phyloP scores from a whole-genome alignment of 2,113 vertebrate genomes.

The Vicugna pacos region DNA sequence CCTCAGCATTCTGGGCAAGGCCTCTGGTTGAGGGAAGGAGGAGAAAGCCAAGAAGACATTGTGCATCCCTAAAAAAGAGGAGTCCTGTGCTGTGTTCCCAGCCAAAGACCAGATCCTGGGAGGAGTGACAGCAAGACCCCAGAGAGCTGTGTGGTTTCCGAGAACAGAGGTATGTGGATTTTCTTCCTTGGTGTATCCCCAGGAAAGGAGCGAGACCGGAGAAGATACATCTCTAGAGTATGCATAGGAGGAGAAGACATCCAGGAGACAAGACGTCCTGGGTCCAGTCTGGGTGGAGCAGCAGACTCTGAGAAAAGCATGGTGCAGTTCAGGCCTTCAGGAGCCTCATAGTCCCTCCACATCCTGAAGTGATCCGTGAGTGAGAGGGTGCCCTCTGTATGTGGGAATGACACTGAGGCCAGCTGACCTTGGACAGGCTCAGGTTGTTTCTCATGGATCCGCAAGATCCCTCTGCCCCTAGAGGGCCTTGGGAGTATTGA shows the following conservation, averaged over 20 bases:
- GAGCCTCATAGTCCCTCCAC: background rate
- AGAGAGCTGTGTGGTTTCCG: background rate
- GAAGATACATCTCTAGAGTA: background rate
- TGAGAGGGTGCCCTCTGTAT: background rate
- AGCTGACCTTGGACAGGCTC: background rate
- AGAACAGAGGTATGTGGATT: background rate
- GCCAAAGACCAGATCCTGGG: background rate
- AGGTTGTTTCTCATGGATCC: background rate
- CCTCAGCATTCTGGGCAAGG: background rate
- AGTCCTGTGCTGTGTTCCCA: background rate
- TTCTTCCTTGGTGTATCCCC: background rate
- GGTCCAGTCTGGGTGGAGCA: background rate
- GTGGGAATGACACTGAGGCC: background rate
- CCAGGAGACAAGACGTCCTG: too few species aligned
- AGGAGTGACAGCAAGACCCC: background rate
- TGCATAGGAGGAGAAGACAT: background rate
- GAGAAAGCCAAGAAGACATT: background rate
- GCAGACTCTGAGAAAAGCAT: background rate
- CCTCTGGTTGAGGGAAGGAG: background rate
- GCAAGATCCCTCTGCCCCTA: constrained; percentile 34
- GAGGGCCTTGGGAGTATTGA: background rate
- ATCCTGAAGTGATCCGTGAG: background rate
- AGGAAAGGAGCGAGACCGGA: background rate
- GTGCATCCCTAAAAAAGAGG: background rate
- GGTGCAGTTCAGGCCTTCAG: background rate